Conservation (phyloP, 2,113 vertebrate genomes). For the Ranitomeya imitator region DNA sequence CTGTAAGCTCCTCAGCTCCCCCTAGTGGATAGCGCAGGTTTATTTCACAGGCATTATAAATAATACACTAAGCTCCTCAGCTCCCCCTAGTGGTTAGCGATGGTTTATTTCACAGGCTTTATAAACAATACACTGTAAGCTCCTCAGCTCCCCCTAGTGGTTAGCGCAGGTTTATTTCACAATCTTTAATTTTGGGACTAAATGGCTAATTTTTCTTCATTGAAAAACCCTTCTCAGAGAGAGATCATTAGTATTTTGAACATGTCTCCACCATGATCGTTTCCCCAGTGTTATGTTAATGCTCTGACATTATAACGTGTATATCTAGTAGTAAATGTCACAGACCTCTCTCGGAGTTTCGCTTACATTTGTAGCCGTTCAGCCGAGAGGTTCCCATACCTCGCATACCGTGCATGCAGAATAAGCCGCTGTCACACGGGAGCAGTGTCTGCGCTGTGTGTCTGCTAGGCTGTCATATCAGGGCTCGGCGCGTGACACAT, state of each 20-base stretch:
- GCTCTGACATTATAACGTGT: background rate
- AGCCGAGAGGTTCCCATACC: background rate
- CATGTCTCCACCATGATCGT: background rate
- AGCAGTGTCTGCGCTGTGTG: background rate
- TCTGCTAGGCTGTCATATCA: background rate
- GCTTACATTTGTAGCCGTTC: constrained; percentile 4
- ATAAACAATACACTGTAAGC: too few species aligned
- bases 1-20: too few species aligned
- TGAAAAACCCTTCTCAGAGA: background rate
- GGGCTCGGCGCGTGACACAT: background rate
- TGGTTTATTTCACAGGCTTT: too few species aligned
- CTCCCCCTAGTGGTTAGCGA: too few species aligned
- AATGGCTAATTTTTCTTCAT: background rate
- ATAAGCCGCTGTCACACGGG: background rate
- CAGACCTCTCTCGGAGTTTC: background rate
- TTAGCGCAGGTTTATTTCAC: background rate
- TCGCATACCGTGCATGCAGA: background rate
- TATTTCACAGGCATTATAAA: too few species aligned
- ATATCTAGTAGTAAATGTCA: background rate
- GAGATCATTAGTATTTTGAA: background rate
- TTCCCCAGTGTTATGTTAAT: background rate
- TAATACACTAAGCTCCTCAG: too few species aligned
- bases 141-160: background rate
- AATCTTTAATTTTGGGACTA: background rate
- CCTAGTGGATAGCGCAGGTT: too few species aligned